These are phyloP conservation scores for Ornithoptera priamus DNA, from an alignment of 2,888 invertebrate species.

Conservation along the genomic window DNA sequence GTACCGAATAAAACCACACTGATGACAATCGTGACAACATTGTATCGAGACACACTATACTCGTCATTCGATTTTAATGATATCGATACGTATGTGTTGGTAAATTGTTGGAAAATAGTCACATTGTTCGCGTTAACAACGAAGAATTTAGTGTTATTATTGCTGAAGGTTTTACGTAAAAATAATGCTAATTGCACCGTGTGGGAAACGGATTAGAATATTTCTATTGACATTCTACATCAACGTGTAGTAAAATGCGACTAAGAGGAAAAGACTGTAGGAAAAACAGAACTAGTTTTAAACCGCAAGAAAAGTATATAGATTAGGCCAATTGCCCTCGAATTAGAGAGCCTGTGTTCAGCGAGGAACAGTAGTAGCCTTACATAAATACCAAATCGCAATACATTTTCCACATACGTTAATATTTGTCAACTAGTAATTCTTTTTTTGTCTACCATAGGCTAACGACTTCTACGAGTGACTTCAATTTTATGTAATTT, in stretches of 20 bases:
- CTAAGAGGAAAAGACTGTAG: no score
- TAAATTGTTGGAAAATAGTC: background rate
- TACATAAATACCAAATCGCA: background rate
- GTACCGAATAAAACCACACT: slow-evolving; percentile 53
- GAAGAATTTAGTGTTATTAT: background rate
- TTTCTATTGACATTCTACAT: no score
- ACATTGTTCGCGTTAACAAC: background rate
- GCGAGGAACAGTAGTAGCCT: background rate
- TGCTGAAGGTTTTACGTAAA: background rate
- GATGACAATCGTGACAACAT: slow-evolving; percentile 73
- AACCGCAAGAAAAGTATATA: no score
- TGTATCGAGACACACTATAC: slow-evolving; percentile 30
- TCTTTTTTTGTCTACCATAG: no score
- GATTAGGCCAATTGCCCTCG: no score
- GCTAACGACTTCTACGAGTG: no score
- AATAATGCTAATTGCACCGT: background rate
- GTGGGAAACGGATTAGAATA: no score
- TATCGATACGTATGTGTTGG: slow-evolving; percentile 33
- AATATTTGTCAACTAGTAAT: no score
- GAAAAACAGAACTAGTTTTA: no score
- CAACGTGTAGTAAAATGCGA: no score
- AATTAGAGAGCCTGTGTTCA: background rate
- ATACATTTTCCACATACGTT: no score
- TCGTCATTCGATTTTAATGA: slow-evolving; percentile 42
- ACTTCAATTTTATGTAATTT: no score